Evolutionary conservation across 2,888 invertebrate genomes (phyloP), one percentile per base, ranked within the genome.

Genomic region (Aporophyla lueneburgensis): DNA sequence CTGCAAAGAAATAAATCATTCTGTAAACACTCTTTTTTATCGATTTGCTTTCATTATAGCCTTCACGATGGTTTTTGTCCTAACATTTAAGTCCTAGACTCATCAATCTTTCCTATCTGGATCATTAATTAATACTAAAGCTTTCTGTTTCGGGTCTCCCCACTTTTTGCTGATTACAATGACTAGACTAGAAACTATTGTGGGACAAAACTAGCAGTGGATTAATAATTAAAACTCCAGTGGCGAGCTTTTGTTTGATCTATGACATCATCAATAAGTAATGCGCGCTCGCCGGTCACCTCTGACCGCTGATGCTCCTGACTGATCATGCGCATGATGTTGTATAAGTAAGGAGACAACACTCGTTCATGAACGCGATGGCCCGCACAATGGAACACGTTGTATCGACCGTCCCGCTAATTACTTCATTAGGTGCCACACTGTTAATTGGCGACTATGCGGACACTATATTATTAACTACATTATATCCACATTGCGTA

Each of bases 371-470:
- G 74, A 58, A 63, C 73, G 74, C 76, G 72, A 82, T 69, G 49
- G 80, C 65, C 67, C 54, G 62, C 53, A 87, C 85, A 88, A 86
- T 78, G 79, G 43, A 54, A 62, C 77, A 40, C 85, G 66, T 71
- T 86, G 88, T 88, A 80, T 74, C 84, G 71, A 67, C 71, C 82
- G 65, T 6, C 66, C 56, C 46, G 65, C 84, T 87, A 87, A 87
- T 88, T 87, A 88, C 87, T 86, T 87, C 81, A 87, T 88, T 87
- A 88, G 78, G 74, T 81, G 68, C 61, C 67, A 76, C 78, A 49
- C 67, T 78, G 86, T 70, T 87, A 76, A 87, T 86, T 86, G 86
- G 74, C 27, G 77, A 67, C 72, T 72, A 78, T 61, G 43, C 56
- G 67, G 33, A 59, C 74, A 75, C 75, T 78, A 78, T 75, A 77